phyloP scores from a whole-genome alignment of 92 coral and sea anemone species.

The Palythoa heliodiscus region DNA sequence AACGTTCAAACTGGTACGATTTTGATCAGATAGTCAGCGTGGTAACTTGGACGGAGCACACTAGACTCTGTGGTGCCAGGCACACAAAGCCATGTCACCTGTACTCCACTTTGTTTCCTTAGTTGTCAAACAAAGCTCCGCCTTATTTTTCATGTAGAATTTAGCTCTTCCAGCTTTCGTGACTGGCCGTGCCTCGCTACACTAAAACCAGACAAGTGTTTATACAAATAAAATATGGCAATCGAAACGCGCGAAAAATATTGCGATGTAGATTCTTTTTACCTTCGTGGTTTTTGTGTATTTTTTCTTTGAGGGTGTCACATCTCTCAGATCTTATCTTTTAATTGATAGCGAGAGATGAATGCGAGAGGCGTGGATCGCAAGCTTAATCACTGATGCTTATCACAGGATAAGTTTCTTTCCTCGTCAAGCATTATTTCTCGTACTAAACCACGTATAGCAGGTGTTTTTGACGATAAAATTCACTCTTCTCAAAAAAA shows the following conservation, averaged over 20 bases:
- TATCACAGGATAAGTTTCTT: slow-evolving; percentile 27
- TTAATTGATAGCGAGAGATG: slow-evolving; percentile 31
- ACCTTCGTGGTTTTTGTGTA: slow-evolving; percentile 32
- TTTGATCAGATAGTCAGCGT: slow-evolving; percentile 53
- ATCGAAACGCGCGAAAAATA: background rate
- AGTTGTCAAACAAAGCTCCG: slow-evolving; percentile 22
- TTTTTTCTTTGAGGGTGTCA: background rate
- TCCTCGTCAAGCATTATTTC: slow-evolving; percentile 11
- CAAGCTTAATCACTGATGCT: slow-evolving; percentile 36
- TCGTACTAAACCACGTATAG: slow-evolving; percentile 1
- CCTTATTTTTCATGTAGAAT: slow-evolving; percentile 18
- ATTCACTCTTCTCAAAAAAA: background rate
- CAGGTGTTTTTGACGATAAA: slow-evolving; percentile 37
- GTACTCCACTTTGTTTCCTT: slow-evolving; percentile 49
- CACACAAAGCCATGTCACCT: slow-evolving; percentile 64
- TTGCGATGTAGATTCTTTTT: background rate
- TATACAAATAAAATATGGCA: slow-evolving; percentile 7
- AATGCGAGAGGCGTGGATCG: slow-evolving; percentile 41
- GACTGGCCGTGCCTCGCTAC: background rate
- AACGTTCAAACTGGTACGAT: background rate
- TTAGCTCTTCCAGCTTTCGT: slow-evolving; percentile 4
- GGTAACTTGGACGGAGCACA: slow-evolving; percentile 38
- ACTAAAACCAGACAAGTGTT: slow-evolving; percentile 16
- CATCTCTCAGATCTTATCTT: slow-evolving; percentile 37
- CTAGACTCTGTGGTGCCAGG: slow-evolving; percentile 59